Evolutionary conservation across 2,797 vertebrate species (phyloP).

Genomic region (Threskiornis aethiopicus): DNA sequence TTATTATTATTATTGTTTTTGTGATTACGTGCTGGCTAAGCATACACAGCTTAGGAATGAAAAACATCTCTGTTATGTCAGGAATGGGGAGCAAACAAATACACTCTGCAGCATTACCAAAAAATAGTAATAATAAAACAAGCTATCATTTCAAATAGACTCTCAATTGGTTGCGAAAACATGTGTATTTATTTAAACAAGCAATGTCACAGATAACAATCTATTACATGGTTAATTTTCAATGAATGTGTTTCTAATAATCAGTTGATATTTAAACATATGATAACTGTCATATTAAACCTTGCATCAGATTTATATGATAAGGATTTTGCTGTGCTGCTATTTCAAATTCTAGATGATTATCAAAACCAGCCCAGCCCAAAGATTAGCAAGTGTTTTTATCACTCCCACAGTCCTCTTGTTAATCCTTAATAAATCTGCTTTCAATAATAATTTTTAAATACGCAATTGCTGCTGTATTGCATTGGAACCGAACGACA

Average conservation of each 20-base stretch:
- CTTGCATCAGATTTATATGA: not conserved
- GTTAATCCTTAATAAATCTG: slow-evolving; percentile 48
- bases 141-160: not conserved
- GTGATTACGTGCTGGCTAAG: slow-evolving; percentile 34
- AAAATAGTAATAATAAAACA: not conserved
- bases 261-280: slow-evolving; percentile 16
- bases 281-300: slow-evolving; percentile 30
- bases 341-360: not conserved
- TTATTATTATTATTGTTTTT: slow-evolving; percentile 35
- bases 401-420: not conserved
- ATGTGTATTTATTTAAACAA: slow-evolving; percentile 19
- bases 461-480: not conserved
- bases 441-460: not conserved
- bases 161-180: not conserved
- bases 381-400: not conserved
- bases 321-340: not conserved
- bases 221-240: slow-evolving; percentile 42
- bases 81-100: slow-evolving; percentile 51
- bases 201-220: slow-evolving; percentile 32
- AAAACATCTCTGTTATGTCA: slow-evolving; percentile 43
- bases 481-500: rapidly evolving
- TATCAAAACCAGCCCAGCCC: slow-evolving; percentile 17
- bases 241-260: slow-evolving; percentile 48
- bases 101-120: not conserved
- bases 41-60: slow-evolving; percentile 40